Evolutionary conservation across 2,797 vertebrate genomes (phyloP).

Genomic region (Novumbra hubbsi): DNA sequence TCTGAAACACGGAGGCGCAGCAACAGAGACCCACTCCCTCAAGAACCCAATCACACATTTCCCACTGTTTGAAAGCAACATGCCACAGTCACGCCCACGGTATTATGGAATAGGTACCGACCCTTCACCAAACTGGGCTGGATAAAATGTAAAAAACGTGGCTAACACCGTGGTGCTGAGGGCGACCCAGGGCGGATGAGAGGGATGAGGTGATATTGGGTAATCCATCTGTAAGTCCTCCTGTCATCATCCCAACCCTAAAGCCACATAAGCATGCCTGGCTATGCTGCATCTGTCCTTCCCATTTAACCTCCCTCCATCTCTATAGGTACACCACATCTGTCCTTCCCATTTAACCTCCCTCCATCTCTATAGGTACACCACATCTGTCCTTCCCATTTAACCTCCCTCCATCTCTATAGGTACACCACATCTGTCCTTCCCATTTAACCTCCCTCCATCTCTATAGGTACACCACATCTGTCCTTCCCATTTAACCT

Average conservation of each 20-base stretch:
- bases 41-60: too few relatives aligned
- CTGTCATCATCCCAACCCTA: background rate
- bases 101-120: background rate
- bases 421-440: too few relatives aligned
- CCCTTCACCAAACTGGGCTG: background rate
- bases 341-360: too few relatives aligned
- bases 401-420: conserved; percentile 2
- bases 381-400: conserved; percentile 3
- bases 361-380: background rate
- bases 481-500: conserved; percentile 14
- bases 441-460: conserved; percentile 14
- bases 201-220: background rate
- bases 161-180: background rate
- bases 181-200: background rate
- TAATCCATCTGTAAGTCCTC: background rate
- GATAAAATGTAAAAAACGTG: too few relatives aligned
- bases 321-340: too few relatives aligned
- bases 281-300: background rate
- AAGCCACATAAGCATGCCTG: background rate
- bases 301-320: conserved; percentile 11
- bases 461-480: background rate
- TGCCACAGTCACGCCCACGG: background rate
- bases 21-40: too few relatives aligned
- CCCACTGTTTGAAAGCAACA: background rate
- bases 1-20: conserved; percentile 1